Evolutionary conservation across 2,797 vertebrate genomes (phyloP), one percentile per base, ranked within the genome.

Genomic region (Danio kyathit): DNA sequence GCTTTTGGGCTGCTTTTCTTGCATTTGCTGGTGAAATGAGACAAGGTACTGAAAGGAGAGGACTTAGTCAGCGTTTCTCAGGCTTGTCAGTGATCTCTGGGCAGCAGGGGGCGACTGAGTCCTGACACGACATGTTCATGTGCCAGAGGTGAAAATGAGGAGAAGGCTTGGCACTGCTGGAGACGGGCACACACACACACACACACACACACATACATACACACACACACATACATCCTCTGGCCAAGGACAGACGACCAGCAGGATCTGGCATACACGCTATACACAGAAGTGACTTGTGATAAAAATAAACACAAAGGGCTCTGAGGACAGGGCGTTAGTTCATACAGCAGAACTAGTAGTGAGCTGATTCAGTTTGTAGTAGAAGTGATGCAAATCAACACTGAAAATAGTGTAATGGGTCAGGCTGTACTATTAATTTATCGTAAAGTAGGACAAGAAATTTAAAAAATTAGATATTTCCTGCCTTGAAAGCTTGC

Each of bases 201-300:
- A 66, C 44, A 10, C 51, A 69, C 17, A 2, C 54, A 57, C 17
- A n/a, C n/a, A n/a, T n/a, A n/a, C n/a, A 19, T 52, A 57, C 19
- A n/a, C 29, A 54, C 46, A 48, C 44, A 14, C 57, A 61, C 38
- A 40, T 19, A 71, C 70, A 75, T 61, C 29, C 57, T 63, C 57
- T 52, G 64, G 19, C 83, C 82, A 86, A 86, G 83, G 83, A 60
- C 81, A 60, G 46, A 11, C 10, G 19, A 72, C 69, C 79, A 72
- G 74, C 43, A 69, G 66, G 72, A 79, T 73, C 40, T 51, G 64
- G 74, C 38, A 46, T 21, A 49, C 14, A 67, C 4, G 5, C 44
- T 48, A 48, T 64, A 59, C 61, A 46, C 57, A 81, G 59, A 74
- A 29, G 69, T 19, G 54, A 72, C 80, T 60, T 44, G 73, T 74